Evolutionary conservation across 2,113 vertebrate species (phyloP).

Genomic region (Austrofundulus limnaeus): DNA sequence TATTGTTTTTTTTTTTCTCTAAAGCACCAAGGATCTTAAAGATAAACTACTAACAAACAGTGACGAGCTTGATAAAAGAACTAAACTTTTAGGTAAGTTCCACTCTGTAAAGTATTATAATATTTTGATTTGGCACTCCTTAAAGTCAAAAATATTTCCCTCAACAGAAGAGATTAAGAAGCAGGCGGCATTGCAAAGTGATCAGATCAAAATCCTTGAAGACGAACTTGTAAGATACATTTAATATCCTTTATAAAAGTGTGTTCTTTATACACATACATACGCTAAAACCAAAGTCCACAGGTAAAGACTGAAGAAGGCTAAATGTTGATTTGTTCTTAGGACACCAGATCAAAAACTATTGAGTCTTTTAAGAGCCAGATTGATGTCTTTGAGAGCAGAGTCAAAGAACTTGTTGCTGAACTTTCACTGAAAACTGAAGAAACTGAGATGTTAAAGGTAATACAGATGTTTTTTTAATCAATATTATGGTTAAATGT

Average conservation of each 20-base stretch:
- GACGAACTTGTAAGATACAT: constrained; percentile 77
- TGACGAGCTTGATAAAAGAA: constrained; percentile 61
- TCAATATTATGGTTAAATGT: background rate
- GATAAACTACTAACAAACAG: constrained; percentile 38
- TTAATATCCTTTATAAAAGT: background rate
- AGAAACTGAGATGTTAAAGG: constrained; percentile 62
- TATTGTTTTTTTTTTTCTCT: constrained; percentile 12
- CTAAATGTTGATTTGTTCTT: constrained; percentile 2
- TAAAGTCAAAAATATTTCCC: constrained; percentile 2
- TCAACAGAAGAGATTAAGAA: constrained; percentile 79
- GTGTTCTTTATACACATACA: background rate
- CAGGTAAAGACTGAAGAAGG: background rate
- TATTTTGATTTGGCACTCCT: background rate
- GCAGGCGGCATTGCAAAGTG: constrained; percentile 78
- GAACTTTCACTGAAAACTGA: constrained; percentile 61
- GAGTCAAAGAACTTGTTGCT: constrained; percentile 52
- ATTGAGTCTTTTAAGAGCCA: constrained; percentile 59
- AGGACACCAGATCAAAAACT: constrained; percentile 65
- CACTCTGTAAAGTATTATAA: background rate
- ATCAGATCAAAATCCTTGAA: constrained; percentile 80
- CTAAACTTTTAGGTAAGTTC: constrained; percentile 61
- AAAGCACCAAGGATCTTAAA: constrained; percentile 66
- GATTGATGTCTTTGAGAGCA: constrained; percentile 46
- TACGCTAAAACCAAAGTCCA: too few species aligned
- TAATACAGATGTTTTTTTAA: constrained; percentile 33